A percentile compares a stretch with the other conserved stretches of the same genome.
phyloP scores from a whole-genome alignment of 2,888 invertebrate genomes.

The Limenitis arthemis region DNA sequence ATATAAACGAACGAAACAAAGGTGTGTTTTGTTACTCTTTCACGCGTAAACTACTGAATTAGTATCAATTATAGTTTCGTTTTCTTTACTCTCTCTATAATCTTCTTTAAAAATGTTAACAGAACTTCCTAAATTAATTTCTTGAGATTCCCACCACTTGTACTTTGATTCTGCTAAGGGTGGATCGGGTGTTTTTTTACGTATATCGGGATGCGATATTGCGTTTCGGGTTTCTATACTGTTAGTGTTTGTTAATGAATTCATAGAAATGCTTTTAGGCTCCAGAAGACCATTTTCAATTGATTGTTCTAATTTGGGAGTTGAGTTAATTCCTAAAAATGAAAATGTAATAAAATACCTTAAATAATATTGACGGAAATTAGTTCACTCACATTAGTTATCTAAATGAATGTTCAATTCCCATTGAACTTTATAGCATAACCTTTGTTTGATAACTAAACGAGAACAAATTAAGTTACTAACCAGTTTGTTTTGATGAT shows the following conservation, averaged over 20 bases:
- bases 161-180: conserved; percentile 44
- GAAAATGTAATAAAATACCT: conserved; percentile 2
- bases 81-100: conserved; percentile 27
- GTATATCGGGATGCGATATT: conserved; percentile 57
- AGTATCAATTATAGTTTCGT: conserved; percentile 27
- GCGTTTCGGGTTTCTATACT: conserved; percentile 52
- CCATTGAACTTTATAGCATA: no score
- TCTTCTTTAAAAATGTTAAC: conserved; percentile 70
- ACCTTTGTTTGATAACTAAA: not conserved
- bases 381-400: no score
- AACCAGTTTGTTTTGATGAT: conserved; percentile 44
- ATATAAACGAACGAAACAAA: no score
- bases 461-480: conserved; percentile 3
- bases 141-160: conserved; percentile 72
- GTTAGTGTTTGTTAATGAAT: conserved; percentile 43
- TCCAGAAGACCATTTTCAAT: conserved; percentile 37
- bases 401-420: no score
- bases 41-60: no score
- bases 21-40: no score
- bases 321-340: conserved; percentile 37
- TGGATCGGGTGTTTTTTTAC: conserved; percentile 38
- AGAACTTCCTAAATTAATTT: conserved; percentile 74
- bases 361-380: no score
- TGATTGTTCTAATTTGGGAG: conserved; percentile 35
- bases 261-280: conserved; percentile 53